Percentiles rank a stretch among this genome's conserved stretches.
Conservation (phyloP, 2,888 invertebrate species). For the Escarpia spicata region DNA sequence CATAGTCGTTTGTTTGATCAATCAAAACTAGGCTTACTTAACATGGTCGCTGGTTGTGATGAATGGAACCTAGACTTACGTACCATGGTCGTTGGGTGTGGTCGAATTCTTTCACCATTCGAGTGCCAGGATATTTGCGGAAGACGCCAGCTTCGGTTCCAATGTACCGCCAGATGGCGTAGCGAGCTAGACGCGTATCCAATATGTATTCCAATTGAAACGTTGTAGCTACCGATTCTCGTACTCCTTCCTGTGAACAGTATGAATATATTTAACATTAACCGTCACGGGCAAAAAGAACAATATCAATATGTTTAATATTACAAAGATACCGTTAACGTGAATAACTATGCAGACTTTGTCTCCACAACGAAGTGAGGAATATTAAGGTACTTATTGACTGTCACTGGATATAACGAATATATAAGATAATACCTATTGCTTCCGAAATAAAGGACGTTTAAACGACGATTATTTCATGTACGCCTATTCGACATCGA, state of each 20-base stretch:
- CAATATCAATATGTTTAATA: background rate
- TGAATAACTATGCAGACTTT: background rate
- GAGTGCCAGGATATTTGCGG: background rate
- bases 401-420: too few species aligned
- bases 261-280: background rate
- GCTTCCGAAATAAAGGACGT: too few species aligned
- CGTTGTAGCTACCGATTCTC: background rate
- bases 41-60: too few species aligned
- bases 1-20: too few species aligned
- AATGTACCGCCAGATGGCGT: slow-evolving; percentile 6
- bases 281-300: too few species aligned
- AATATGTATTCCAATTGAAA: background rate
- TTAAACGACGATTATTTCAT: too few species aligned
- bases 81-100: background rate
- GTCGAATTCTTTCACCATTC: slow-evolving; percentile 9
- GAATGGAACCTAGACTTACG: background rate
- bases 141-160: slow-evolving; percentile 2
- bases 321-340: background rate
- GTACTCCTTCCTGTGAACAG: background rate
- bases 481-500: too few species aligned
- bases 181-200: background rate
- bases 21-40: too few species aligned
- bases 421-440: too few species aligned
- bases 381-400: too few species aligned
- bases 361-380: too few species aligned